Evolutionary conservation across 2,113 vertebrate genomes (phyloP).

Genomic region (Synodontis membranacea): DNA sequence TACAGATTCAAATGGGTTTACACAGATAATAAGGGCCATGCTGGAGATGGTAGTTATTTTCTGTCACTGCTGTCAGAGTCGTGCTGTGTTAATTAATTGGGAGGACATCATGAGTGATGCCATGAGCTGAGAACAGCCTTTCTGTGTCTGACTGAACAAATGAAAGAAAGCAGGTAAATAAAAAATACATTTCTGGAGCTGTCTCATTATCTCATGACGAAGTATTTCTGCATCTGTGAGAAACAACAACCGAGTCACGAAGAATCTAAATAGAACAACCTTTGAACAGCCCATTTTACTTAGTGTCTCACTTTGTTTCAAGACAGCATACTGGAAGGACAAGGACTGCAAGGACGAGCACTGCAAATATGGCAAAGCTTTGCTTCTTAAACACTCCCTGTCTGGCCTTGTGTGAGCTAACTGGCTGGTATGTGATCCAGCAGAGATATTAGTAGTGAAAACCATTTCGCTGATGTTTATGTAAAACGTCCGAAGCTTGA

Average conservation of each 20-base stretch:
- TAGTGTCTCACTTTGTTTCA: background rate
- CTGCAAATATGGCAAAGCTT: background rate
- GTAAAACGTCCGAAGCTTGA: constrained; percentile 20
- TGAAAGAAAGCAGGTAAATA: constrained; percentile 12
- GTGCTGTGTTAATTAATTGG: constrained; percentile 53
- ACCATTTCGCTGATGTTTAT: constrained; percentile 22
- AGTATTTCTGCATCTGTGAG: background rate
- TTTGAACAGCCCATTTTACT: background rate
- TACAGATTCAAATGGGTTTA: constrained; percentile 36
- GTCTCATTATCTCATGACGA: background rate
- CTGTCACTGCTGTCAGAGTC: constrained; percentile 36
- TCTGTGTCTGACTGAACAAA: constrained; percentile 33
- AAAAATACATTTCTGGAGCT: constrained; percentile 1
- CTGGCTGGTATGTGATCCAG: background rate
- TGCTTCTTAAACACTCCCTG: background rate
- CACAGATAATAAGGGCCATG: constrained; percentile 38
- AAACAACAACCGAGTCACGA: background rate
- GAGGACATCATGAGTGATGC: constrained; percentile 41
- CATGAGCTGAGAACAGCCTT: constrained; percentile 42
- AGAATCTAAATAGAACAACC: background rate
- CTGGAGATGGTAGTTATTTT: constrained; percentile 40
- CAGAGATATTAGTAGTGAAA: background rate
- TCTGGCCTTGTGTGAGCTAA: background rate
- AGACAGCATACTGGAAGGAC: background rate
- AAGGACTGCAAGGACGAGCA: background rate